Percentiles rank a stretch among this genome's conserved stretches.
phyloP scores from a whole-genome alignment of 2,797 vertebrate genomes.

The Champsocephalus esox region DNA sequence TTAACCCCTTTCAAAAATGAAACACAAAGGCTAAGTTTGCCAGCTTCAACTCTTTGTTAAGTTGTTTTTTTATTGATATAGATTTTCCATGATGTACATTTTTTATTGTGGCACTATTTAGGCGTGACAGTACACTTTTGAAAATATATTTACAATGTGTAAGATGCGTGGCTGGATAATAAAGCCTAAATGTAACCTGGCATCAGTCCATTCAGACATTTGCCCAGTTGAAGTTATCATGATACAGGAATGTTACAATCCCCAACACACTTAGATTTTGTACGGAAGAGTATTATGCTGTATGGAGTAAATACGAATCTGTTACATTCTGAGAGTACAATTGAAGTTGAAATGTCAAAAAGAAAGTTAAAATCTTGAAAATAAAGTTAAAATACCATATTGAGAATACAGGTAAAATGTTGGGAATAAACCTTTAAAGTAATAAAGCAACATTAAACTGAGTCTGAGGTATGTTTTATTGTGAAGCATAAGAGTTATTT shows the following conservation, averaged over 20 bases:
- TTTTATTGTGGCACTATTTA: background rate
- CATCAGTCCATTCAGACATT: background rate
- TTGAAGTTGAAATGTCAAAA: no score
- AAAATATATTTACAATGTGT: background rate
- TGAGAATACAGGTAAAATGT: no score
- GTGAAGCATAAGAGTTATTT: conserved; percentile 53
- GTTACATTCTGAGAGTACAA: no score
- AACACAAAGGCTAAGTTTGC: background rate
- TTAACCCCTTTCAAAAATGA: background rate
- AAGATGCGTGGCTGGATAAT: no score
- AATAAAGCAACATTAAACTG: conserved; percentile 27
- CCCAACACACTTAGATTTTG: background rate
- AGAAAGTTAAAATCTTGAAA: no score
- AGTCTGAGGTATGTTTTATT: conserved; percentile 42
- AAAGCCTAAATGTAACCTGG: no score
- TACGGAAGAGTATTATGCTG: no score
- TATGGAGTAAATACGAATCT: no score
- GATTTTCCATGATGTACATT: background rate
- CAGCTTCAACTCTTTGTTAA: background rate
- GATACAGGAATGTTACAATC: background rate
- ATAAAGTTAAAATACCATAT: no score
- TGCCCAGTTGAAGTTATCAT: background rate
- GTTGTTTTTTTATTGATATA: background rate
- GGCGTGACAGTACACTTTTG: background rate
- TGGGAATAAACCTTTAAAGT: no score